Evolutionary conservation across 2,888 invertebrate species (phyloP).

Genomic region (Ectemnius continuus): DNA sequence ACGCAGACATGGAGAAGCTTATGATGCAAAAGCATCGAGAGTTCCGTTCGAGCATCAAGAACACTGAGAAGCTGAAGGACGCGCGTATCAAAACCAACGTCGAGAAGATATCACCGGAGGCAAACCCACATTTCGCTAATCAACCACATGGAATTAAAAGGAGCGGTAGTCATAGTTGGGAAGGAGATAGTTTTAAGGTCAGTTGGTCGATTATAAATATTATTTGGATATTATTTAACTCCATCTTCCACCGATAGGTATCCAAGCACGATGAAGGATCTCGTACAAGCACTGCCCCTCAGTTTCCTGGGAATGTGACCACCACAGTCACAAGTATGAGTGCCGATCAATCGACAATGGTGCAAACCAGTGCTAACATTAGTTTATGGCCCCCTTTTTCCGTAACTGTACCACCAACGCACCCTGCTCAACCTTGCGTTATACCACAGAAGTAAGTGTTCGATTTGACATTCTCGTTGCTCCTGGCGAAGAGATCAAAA

Average conservation of each 20-base stretch:
- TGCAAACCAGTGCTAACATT: constrained; percentile 75
- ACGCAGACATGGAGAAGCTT: constrained; percentile 89
- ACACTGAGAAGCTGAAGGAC: constrained; percentile 78
- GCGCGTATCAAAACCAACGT: constrained; percentile 77
- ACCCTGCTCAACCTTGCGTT: constrained; percentile 72
- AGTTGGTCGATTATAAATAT: neutral
- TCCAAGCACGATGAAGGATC: constrained; percentile 61
- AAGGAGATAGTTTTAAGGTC: constrained; percentile 79
- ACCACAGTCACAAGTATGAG: constrained; percentile 51
- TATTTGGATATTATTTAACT: neutral
- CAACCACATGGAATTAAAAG: constrained; percentile 82
- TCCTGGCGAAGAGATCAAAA: neutral
- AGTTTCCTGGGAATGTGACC: constrained; percentile 43
- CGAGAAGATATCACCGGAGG: constrained; percentile 74
- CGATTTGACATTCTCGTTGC: neutral
- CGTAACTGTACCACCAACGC: constrained; percentile 78
- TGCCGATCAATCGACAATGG: constrained; percentile 50
- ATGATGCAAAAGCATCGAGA: constrained; percentile 86
- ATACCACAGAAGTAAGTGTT: constrained; percentile 63
- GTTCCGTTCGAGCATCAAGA: constrained; percentile 79
- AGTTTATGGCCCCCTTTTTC: constrained; percentile 83
- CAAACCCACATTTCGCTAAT: constrained; percentile 63
- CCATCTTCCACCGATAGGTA: constrained; percentile 47
- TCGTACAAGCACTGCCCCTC: constrained; percentile 46
- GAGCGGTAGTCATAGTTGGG: constrained; percentile 82